phyloP scores from a whole-genome alignment of 2,113 vertebrate species.

The Phyllopteryx taeniolatus region DNA sequence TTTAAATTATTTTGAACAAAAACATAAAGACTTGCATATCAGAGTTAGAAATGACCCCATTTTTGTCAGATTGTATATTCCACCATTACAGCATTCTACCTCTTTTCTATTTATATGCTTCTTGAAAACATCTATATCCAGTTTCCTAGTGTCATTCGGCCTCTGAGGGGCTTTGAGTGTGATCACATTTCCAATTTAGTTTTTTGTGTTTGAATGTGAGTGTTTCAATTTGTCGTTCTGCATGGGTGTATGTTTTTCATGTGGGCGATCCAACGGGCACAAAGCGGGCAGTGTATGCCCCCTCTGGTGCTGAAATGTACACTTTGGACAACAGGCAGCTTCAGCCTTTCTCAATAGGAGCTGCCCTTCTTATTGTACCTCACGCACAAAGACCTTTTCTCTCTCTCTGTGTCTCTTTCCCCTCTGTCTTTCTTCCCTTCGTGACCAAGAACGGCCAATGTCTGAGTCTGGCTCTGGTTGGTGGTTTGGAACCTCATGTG shows the following conservation, averaged over 20 bases:
- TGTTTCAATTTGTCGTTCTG: slow-evolving; percentile 35
- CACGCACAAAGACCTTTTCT: slow-evolving; percentile 78
- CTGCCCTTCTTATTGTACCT: slow-evolving; percentile 80
- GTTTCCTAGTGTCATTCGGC: not conserved
- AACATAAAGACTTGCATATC: no score
- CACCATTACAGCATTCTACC: not conserved
- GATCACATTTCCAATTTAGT: slow-evolving; percentile 10
- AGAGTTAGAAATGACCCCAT: no score
- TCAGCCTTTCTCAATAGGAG: slow-evolving; percentile 79
- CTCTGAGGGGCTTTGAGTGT: not conserved
- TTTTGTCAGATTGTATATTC: no score
- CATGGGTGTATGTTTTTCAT: slow-evolving; percentile 61
- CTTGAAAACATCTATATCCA: not conserved
- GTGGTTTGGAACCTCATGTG: slow-evolving; percentile 24
- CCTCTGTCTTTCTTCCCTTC: slow-evolving; percentile 42
- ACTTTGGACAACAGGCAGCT: slow-evolving; percentile 73
- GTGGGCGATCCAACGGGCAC: slow-evolving; percentile 60
- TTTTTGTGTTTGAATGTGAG: slow-evolving; percentile 39
- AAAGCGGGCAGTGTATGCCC: slow-evolving; percentile 72
- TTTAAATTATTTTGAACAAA: no score
- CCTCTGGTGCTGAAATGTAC: slow-evolving; percentile 69
- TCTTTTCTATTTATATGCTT: not conserved
- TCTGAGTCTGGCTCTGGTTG: slow-evolving; percentile 42
- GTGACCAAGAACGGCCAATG: slow-evolving; percentile 52
- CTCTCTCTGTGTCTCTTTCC: slow-evolving; percentile 40